Evolutionary conservation across 2,888 invertebrate species (phyloP).

Genomic region (Ariolimax columbianus): DNA sequence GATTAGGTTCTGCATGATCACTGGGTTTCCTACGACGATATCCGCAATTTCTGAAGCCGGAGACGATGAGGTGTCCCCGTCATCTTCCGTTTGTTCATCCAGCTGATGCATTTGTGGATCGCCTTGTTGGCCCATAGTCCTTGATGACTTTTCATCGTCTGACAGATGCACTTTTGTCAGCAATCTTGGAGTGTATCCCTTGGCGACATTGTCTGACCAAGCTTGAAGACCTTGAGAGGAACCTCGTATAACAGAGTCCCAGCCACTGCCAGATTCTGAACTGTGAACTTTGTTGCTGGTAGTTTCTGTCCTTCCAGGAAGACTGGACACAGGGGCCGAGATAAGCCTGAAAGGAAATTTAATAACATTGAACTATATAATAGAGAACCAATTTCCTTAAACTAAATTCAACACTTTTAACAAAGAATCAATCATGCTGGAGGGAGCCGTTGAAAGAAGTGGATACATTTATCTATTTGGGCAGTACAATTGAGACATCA

Average conservation of each 20-base stretch:
- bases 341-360: constrained; percentile 31
- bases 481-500: too few species aligned
- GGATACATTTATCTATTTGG: too few species aligned
- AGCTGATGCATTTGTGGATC: constrained; percentile 2
- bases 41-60: constrained; percentile 64
- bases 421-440: too few species aligned
- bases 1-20: constrained; percentile 90
- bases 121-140: constrained; percentile 54
- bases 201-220: constrained; percentile 20
- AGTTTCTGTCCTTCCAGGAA: constrained; percentile 19
- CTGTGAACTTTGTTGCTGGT: background rate
- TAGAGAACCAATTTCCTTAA: too few species aligned
- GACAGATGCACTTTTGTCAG: constrained; percentile 59
- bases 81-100: constrained; percentile 40
- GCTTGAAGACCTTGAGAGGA: constrained; percentile 13
- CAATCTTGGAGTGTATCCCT: constrained; percentile 22
- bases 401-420: too few species aligned
- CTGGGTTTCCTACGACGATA: constrained; percentile 78
- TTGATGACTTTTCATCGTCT: constrained; percentile 77
- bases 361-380: too few species aligned
- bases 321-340: constrained; percentile 52
- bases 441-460: too few species aligned
- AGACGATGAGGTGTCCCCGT: background rate
- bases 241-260: background rate
- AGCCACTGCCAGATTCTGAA: background rate